Percentiles rank a stretch among this genome's conserved stretches.
These are phyloP conservation scores for Tyto alba DNA, from an alignment of 2,113 vertebrate species.

Conservation along the genomic window DNA sequence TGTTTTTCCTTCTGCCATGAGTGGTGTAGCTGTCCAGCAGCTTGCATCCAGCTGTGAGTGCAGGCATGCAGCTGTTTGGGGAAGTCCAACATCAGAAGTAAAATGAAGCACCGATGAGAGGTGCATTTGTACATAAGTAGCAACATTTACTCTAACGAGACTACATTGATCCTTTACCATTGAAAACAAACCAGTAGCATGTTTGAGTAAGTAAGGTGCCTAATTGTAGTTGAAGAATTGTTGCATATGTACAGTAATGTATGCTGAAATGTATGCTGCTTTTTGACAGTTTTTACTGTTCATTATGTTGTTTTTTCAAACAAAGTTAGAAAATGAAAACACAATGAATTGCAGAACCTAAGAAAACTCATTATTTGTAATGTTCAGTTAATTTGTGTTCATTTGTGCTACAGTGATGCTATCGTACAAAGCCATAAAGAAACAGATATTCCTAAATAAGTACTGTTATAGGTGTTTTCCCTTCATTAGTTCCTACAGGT, in stretches of 20 bases:
- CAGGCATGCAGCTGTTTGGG: neutral
- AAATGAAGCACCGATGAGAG: neutral
- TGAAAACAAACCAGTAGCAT: neutral
- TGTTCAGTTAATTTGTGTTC: neutral
- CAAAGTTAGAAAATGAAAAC: neutral
- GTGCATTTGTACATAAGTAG: neutral
- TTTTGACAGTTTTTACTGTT: neutral
- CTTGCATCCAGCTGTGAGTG: conserved; percentile 22
- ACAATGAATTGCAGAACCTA: neutral
- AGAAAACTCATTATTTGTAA: neutral
- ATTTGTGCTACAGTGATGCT: neutral
- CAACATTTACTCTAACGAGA: neutral
- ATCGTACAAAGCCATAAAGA: neutral
- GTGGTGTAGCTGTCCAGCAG: conserved; percentile 18
- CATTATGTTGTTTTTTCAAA: neutral
- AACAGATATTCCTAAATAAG: neutral
- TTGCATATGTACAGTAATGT: neutral
- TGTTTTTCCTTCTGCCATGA: neutral
- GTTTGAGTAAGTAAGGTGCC: neutral
- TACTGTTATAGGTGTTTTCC: neutral
- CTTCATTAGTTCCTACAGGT: neutral
- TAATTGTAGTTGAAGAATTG: neutral
- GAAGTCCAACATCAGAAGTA: neutral
- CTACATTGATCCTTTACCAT: neutral
- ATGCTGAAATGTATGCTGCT: neutral